Base-by-base conservation (phyloP, 2,888 invertebrate species). In the Noctua pronuba region DNA sequence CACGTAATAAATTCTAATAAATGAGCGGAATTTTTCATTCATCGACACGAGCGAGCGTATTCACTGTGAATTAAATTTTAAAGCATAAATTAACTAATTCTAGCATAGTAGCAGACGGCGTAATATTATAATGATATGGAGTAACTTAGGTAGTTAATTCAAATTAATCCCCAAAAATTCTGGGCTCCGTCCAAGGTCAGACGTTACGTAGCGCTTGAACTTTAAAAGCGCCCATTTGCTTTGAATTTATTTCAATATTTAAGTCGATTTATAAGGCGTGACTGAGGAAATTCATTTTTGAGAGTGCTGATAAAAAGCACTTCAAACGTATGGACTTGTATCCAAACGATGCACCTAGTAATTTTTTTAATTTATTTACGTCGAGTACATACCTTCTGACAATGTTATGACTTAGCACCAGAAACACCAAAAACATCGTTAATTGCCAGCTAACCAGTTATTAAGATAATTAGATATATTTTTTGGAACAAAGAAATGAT, bases 181-280 rank as follows among this genome's bases (percentile, higher is more conserved):
- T 89, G 88, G 86, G 84, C 84, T 80, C 69, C 69, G 66, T 65
- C 70, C 95, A 94, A 94, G 94, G 94, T 88, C 91, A 92, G 90
- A 83, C 92, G 79, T 76, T 86, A 88, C 87, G 89, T 90, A 83
- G 85, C 60, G 75, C 83, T 89, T 91, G 88, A 90, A 90, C 89
- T 92, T 91, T 88, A 79, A 87, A 88, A 87, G 83, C 86, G 83
- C 82, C 84, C 88, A 89, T 89, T 90, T 84, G 78, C 49, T 88
- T 80, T 90, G 89, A 91, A 92, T 93, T 92, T 88, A 91, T 92
- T 92, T 90, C 89, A 91, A 90, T 92, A 91, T 92, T 93, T 93
- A 92, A 91, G 88, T 86, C 89, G 90, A 91, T 95, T 95, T 94
- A 95, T 94, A 94, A 94, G 90, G 91, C 94, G 93, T 94, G 91